Evolutionary conservation across 2,888 invertebrate genomes (phyloP).

Genomic region (Notodonta dromedarius): DNA sequence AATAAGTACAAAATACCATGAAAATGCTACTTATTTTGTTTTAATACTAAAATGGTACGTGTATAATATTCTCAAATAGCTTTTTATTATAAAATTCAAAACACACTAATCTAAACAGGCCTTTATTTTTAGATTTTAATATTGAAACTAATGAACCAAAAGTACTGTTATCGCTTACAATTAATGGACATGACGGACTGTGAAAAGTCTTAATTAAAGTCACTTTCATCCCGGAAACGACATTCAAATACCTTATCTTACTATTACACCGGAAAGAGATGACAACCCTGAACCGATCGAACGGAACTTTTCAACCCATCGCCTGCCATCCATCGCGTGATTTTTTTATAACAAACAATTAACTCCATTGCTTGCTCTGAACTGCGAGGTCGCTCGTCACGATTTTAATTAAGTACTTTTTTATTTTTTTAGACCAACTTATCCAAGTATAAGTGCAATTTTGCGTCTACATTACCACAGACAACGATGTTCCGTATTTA

Average conservation of each 20-base stretch:
- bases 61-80: too few species aligned
- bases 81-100: too few species aligned
- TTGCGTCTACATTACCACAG: slow-evolving; percentile 31
- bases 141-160: too few species aligned
- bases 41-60: too few species aligned
- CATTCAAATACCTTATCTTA: slow-evolving; percentile 2
- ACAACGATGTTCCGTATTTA: slow-evolving; percentile 32
- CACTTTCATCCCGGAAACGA: slow-evolving; percentile 5
- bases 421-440: slow-evolving; percentile 25
- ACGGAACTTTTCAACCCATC: slow-evolving; percentile 28
- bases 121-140: too few species aligned
- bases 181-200: too few species aligned
- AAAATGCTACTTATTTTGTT: too few species aligned
- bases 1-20: too few species aligned
- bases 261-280: slow-evolving; percentile 11
- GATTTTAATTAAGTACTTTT: slow-evolving; percentile 56
- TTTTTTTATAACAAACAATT: slow-evolving; percentile 60
- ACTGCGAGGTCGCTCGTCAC: slow-evolving; percentile 49
- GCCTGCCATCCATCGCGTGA: slow-evolving; percentile 29
- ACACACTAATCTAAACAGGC: too few species aligned
- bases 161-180: too few species aligned
- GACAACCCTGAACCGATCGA: slow-evolving; percentile 11
- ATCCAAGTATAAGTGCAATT: slow-evolving; percentile 36
- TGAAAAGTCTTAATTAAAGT: neutral
- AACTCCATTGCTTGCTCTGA: slow-evolving; percentile 52